Evolutionary conservation across 1,140 invertebrate species (phyloP).

Genomic region (Andricus grossulariae): DNA sequence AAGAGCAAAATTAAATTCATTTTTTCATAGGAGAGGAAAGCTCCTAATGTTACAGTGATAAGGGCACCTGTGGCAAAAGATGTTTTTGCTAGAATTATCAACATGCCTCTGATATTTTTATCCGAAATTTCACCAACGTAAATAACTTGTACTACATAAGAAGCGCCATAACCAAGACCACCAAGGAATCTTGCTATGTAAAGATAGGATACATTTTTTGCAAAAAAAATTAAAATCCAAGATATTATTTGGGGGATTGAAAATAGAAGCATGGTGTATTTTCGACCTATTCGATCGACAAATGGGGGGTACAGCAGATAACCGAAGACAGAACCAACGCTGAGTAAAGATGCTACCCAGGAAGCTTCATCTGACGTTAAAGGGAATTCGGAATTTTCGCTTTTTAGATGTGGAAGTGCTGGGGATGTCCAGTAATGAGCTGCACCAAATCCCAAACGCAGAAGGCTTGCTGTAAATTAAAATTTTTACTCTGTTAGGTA

Average conservation of each 20-base stretch:
- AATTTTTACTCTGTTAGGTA: background rate
- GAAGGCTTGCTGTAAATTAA: slow-evolving; percentile 60
- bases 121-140: slow-evolving; percentile 73
- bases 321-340: slow-evolving; percentile 60
- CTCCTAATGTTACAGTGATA: slow-evolving; percentile 73
- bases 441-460: slow-evolving; percentile 63
- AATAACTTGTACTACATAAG: slow-evolving; percentile 63
- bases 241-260: slow-evolving; percentile 60
- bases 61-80: slow-evolving; percentile 75
- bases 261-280: slow-evolving; percentile 60
- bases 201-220: slow-evolving; percentile 51
- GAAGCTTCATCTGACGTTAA: slow-evolving; percentile 61
- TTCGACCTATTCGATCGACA: slow-evolving; percentile 66
- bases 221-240: slow-evolving; percentile 64
- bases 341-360: slow-evolving; percentile 66
- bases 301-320: slow-evolving; percentile 58
- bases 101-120: slow-evolving; percentile 74
- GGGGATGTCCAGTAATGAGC: slow-evolving; percentile 68
- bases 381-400: slow-evolving; percentile 46
- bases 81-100: slow-evolving; percentile 74
- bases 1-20: background rate
- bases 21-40: slow-evolving; percentile 47
- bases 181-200: slow-evolving; percentile 64
- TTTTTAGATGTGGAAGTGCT: slow-evolving; percentile 59
- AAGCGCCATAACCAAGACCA: slow-evolving; percentile 76